Evolutionary conservation across 2,113 vertebrate genomes (phyloP).

Genomic region (Toxostoma redivivum): DNA sequence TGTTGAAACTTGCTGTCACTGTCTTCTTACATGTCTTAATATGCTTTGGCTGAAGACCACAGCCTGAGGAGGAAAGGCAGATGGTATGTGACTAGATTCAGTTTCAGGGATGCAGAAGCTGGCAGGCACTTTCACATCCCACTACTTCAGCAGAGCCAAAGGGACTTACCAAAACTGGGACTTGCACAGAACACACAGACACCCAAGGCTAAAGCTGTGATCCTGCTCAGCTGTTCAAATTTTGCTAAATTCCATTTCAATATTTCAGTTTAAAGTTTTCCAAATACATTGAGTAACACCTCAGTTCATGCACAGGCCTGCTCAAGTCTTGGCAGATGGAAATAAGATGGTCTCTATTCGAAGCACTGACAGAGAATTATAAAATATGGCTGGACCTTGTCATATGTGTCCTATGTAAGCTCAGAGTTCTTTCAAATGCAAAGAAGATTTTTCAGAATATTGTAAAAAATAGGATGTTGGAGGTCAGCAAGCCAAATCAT

Average conservation of each 20-base stretch:
- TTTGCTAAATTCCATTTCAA: constrained; percentile 41
- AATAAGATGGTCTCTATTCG: not conserved
- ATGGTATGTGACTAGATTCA: constrained; percentile 21
- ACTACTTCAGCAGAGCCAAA: not conserved
- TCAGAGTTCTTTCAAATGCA: not conserved
- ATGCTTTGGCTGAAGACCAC: constrained; percentile 4
- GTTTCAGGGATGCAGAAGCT: constrained; percentile 24
- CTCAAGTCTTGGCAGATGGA: not conserved
- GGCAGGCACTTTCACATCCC: constrained; percentile 35
- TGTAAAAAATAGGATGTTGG: not conserved
- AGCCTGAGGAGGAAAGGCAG: constrained; percentile 24
- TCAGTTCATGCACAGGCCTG: not conserved
- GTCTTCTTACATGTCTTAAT: not conserved
- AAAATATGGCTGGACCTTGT: not conserved
- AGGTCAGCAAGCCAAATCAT: not conserved
- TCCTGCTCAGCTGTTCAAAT: constrained; percentile 39
- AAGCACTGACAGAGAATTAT: not conserved
- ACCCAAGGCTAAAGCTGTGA: constrained; percentile 38
- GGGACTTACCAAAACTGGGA: constrained; percentile 27
- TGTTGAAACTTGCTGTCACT: not conserved
- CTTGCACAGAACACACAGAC: constrained; percentile 32
- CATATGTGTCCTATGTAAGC: not conserved
- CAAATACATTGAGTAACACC: constrained; percentile 30
- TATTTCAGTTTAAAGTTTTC: constrained; percentile 43
- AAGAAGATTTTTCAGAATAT: not conserved